phyloP scores from a whole-genome alignment of 1,140 invertebrate genomes.

The Camponotus vicinus region DNA sequence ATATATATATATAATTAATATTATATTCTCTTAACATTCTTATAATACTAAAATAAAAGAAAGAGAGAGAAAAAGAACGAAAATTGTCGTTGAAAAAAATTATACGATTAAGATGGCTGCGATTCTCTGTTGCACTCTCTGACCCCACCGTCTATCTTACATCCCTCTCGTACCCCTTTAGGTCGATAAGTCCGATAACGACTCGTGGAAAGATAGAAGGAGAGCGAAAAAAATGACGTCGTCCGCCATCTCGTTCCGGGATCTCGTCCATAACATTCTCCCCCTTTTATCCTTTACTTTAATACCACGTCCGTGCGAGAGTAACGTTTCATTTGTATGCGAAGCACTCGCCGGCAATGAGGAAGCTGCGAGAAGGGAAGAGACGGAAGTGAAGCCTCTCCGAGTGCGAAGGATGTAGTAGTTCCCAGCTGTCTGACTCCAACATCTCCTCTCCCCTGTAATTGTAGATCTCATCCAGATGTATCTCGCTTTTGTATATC shows the following conservation, averaged over 20 bases:
- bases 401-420: not conserved
- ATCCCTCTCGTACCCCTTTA: not conserved
- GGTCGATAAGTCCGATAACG: constrained; percentile 63
- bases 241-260: not conserved
- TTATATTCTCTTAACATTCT: too few species aligned
- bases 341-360: constrained; percentile 49
- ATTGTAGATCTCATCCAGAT: not conserved
- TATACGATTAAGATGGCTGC: not conserved
- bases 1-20: too few species aligned
- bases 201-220: constrained; percentile 13
- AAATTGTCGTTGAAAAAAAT: not conserved
- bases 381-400: constrained; percentile 1
- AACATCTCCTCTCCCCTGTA: not conserved
- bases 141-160: not conserved
- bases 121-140: not conserved
- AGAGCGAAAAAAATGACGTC: not conserved
- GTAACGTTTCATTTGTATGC: constrained; percentile 70
- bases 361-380: not conserved
- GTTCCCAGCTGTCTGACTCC: not conserved
- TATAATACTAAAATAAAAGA: not conserved
- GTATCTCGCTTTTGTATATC: constrained; percentile 28
- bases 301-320: constrained; percentile 44
- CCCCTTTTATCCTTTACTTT: constrained; percentile 43
- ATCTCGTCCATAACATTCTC: constrained; percentile 49
- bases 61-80: too few species aligned